Base-by-base conservation (phyloP, 2,797 vertebrate species). In the Lophius americanus region DNA sequence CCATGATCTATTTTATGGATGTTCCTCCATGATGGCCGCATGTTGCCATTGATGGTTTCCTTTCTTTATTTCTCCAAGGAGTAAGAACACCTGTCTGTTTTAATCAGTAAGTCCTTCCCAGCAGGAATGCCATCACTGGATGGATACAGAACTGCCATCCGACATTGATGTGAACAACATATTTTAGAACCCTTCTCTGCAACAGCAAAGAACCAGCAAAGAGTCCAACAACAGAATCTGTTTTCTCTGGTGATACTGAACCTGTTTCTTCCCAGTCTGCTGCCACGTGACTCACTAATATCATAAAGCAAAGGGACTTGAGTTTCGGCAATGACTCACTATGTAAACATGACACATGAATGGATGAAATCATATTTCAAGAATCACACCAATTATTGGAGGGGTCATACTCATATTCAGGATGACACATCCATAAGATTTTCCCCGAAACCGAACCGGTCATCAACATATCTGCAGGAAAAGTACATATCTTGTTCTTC, bases 1-100 rank as follows among this genome's bases (percentile, higher is more conserved):
- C 85, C 78, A 76, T 90, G 89, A 94, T 94, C 92, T 90, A 93
- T 93, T 92, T 90, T 92, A 94, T 93, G 85, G 93, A 94, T 92
- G 90, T 92, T 92, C 81, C 76, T 84, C 87, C 84, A 90, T 89
- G 90, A 90, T 85, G 85, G 88, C 90, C 12, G 78, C 80, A 85
- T 92, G 91, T 92, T 90, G 86, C 83, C 91, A 92, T 93, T 62
- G 85, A 93, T 82, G 87, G 69, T 78, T 91, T 86, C 78, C 79
- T 85, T 81, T 89, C 90, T 92, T 92, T 92, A 92, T 92, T 93
- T 91, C 91, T 93, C 91, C 23, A 59, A 90, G 90, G 92, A 91
- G 88, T 83, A 50, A 89, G 83, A 93, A 92, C 92, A 93, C 91
- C 90, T 91, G 91, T 92, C 90, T 73, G 81, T 82, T 92, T 89